Percentiles rank a stretch among this genome's conserved stretches.
These are phyloP conservation scores for Kryptopterus vitreolus DNA, from an alignment of 2,797 vertebrate species.

Conservation along the genomic window DNA sequence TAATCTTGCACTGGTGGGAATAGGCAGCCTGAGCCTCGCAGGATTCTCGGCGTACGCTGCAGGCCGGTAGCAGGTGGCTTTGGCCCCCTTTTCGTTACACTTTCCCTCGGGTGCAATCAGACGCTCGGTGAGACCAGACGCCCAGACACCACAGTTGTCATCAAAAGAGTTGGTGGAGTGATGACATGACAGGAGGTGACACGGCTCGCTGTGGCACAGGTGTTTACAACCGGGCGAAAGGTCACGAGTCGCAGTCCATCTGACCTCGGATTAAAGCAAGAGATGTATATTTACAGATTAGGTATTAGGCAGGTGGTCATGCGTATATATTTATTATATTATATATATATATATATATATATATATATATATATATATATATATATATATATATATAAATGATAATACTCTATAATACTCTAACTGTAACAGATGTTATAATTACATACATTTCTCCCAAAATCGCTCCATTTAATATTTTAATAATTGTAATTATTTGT, in stretches of 20 bases:
- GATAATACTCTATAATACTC: too few relatives aligned
- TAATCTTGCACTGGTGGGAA: conserved; percentile 22
- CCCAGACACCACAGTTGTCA: conserved; percentile 54
- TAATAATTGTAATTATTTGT: too few relatives aligned
- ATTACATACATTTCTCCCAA: too few relatives aligned
- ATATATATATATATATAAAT: too few relatives aligned
- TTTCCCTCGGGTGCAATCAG: conserved; percentile 67
- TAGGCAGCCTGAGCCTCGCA: conserved; percentile 9
- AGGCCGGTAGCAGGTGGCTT: conserved; percentile 50
- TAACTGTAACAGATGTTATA: too few relatives aligned
- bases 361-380: too few relatives aligned
- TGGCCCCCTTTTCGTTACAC: conserved; percentile 40
- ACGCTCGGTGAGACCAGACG: conserved; percentile 64
- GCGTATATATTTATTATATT: background rate
- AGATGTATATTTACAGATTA: too few relatives aligned
- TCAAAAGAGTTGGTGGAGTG: conserved; percentile 40
- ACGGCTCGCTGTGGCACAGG: conserved; percentile 67
- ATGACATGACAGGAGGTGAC: conserved; percentile 73
- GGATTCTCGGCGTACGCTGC: conserved; percentile 22
- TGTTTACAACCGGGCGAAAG: conserved; percentile 62
- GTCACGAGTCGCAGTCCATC: conserved; percentile 62
- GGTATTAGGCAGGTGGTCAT: too few relatives aligned
- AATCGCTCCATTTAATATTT: too few relatives aligned
- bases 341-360: too few relatives aligned
- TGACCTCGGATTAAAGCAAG: conserved; percentile 60